Evolutionary conservation across 1,140 invertebrate genomes (phyloP).

Genomic region (Saccostrea echinata): DNA sequence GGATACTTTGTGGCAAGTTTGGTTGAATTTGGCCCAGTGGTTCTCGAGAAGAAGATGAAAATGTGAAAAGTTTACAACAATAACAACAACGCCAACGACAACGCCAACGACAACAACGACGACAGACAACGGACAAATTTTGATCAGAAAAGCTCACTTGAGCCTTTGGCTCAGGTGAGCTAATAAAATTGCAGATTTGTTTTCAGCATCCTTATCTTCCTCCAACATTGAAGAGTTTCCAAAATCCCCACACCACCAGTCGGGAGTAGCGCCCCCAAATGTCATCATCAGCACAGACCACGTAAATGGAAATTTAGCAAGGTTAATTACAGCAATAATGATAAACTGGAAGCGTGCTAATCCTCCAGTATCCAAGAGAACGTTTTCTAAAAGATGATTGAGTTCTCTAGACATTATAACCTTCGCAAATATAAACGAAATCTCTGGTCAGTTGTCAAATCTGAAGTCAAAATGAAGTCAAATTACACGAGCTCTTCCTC

Average conservation of each 20-base stretch:
- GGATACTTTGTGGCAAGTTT: too few species aligned
- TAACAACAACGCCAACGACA: too few species aligned
- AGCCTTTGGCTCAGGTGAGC: too few species aligned
- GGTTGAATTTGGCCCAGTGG: too few species aligned
- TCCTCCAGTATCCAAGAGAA: constrained; percentile 51
- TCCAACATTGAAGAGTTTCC: not conserved
- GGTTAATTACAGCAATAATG: constrained; percentile 27
- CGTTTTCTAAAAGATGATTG: constrained; percentile 13
- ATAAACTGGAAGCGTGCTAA: constrained; percentile 60
- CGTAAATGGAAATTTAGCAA: constrained; percentile 46
- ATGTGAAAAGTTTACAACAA: too few species aligned
- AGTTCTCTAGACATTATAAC: not conserved
- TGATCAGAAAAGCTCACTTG: too few species aligned
- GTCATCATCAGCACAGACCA: constrained; percentile 66
- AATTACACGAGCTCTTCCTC: too few species aligned
- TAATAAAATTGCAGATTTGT: not conserved
- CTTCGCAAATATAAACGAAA: too few species aligned
- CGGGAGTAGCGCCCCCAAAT: constrained; percentile 59
- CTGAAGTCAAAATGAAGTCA: not conserved
- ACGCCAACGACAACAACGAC: too few species aligned
- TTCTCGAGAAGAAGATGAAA: too few species aligned
- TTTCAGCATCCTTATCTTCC: not conserved
- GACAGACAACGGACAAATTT: too few species aligned
- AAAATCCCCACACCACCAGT: constrained; percentile 56
- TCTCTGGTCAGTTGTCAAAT: not conserved